Percentiles rank a stretch among this genome's conserved stretches.
Conservation (phyloP, 2,797 vertebrate genomes). For the Aratinga solstitialis region DNA sequence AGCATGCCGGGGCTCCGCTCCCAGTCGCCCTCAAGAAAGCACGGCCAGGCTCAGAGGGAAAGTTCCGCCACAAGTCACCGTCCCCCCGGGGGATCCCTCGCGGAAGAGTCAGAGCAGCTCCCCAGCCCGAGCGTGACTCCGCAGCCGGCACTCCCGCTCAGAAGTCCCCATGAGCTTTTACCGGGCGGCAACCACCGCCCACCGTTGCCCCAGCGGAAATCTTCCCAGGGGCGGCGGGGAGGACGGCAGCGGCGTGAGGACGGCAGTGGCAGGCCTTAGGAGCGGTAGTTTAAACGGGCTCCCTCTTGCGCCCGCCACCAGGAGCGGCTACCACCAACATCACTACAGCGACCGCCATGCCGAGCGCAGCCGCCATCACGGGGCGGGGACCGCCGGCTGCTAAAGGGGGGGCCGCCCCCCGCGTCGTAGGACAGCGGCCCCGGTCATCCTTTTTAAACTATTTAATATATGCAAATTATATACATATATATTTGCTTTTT, state of each 20-base stretch:
- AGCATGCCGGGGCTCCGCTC: constrained; percentile 19
- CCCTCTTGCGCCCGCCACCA: neutral
- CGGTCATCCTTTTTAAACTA: fast-evolving
- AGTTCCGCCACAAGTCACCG: neutral
- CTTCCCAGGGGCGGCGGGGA: neutral
- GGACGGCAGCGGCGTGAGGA: no score
- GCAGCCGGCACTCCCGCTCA: neutral
- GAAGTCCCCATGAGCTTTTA: neutral
- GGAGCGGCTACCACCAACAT: neutral
- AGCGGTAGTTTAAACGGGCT: constrained; percentile 11
- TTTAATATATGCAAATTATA: neutral
- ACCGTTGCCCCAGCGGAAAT: constrained; percentile 4
- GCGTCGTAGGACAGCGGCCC: fast-evolving
- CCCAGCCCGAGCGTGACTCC: neutral
- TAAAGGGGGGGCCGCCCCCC: fast-evolving
- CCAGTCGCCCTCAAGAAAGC: neutral
- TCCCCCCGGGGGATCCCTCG: no score
- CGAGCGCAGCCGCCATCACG: neutral
- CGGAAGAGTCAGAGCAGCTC: neutral
- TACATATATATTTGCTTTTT: neutral
- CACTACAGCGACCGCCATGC: constrained; percentile 49
- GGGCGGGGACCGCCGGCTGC: fast-evolving
- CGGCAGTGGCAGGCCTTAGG: neutral
- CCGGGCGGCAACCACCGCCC: fast-evolving
- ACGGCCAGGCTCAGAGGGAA: neutral